Evolutionary conservation across 2,113 vertebrate species (phyloP), one percentile per base, ranked within the genome.

Genomic region (Hystrix brachyura): DNA sequence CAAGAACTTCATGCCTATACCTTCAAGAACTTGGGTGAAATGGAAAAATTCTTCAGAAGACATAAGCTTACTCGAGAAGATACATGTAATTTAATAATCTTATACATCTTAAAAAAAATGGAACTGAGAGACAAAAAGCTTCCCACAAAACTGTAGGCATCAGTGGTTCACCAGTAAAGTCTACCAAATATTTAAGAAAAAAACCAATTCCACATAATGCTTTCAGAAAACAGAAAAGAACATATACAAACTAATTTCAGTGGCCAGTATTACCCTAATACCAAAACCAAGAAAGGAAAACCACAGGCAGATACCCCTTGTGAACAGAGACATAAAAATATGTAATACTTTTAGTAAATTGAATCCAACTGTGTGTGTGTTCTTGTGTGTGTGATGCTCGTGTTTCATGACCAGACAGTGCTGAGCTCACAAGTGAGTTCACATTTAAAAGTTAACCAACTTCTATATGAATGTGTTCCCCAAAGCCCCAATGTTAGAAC

Each of bases 1-100:
- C 67, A 27, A 95, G 80, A 91, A 69, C 29, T 60, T 55, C 76
- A 74, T 93, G n/a, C n/a, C 9, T 55, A 87, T 43, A 95, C 67
- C 81, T 55, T 76, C 43, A 87, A 87, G n/a, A 86, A 90, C 8
- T 60, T 67, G 60, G 48, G 13, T 76, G 25, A 76, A 76, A 76
- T 29, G 23, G 25, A 82, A 25, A 93, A 87, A 85, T 59, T 90
- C 46, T 65, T 48, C 78, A 55, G 57, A 89, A 72, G 53, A 85
- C 3, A 67, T 64, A 83, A 93, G 81, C 67, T 72, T 46, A 71
- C 29, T 59, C 46, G 87, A 87, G 51, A 85, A 95, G 27, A 94
- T 43, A 89, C 0, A 80, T 53, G 80, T 74, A 78, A 84, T 23
- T 27, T 79, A 15, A 80, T 59, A 87, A 25, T 27, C 67, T 43